Evolutionary conservation across 2,113 vertebrate genomes (phyloP), one percentile per base, ranked within the genome.

Genomic region (Corynorhinus townsendii): DNA sequence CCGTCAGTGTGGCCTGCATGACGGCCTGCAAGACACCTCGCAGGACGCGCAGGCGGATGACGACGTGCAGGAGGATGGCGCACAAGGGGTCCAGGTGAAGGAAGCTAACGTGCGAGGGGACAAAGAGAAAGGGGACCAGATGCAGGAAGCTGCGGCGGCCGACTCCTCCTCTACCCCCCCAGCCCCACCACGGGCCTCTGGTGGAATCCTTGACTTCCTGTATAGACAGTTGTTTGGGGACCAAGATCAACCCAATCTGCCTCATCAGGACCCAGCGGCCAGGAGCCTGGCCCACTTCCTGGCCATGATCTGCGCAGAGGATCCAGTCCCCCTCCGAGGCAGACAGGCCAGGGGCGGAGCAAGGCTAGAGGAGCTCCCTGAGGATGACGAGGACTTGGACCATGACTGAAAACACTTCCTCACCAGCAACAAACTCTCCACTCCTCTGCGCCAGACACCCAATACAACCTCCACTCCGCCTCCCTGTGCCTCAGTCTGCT

Each of bases 21-120:
- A 97, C 97, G 97, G 97, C 97, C 96, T 96, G 97, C 97, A 97
- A 97, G 97, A 97, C 97, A 97, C 75, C 96, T 94, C 96, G 97
- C 97, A 97, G 97, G 97, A 95, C 97, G 96, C 38, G 68, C 96
- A 73, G 90, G 95, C n/a, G 10, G 52, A 45, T 35, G 88, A 90
- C 88, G 7, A 4, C 49, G 30, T 0, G 30, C 30, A 11, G 5
- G 76, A 15, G 20, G 28, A 33, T 5, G 19, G 20, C 5, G 62
- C 28, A 2, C 73, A 9, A 20, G 28, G 45, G 73, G 73, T 2
- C 76, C 73, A 11, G 73, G 17, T 0, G 17, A 1, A 3, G 3
- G 76, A 24, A 16, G 43, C 71, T 26, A 73, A 28, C 40, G 71
- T 7, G 71, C 24, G 12, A 73, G 71, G 40, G 72, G 75, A 77